These are phyloP conservation scores for Lepisosteus oculatus DNA, from an alignment of 2,113 vertebrate genomes.

Conservation along the genomic window DNA sequence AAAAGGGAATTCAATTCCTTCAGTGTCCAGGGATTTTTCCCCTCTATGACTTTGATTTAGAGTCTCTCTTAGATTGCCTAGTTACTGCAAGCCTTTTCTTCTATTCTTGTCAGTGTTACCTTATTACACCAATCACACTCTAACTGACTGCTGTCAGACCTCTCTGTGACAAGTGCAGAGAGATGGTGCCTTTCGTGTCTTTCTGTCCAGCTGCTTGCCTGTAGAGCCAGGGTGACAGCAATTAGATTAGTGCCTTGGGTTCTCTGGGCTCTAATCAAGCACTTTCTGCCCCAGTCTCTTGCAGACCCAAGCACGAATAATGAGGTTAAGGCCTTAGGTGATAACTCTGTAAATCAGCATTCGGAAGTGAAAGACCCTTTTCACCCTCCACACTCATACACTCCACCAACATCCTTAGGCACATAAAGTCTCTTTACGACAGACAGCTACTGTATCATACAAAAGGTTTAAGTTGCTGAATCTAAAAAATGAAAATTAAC, in stretches of 20 bases:
- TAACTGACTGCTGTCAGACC: not conserved
- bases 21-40: too few species aligned
- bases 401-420: not conserved
- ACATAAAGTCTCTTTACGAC: not conserved
- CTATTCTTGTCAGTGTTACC: not conserved
- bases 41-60: too few species aligned
- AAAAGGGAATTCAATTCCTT: too few species aligned
- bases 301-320: not conserved
- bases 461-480: too few species aligned
- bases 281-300: not conserved
- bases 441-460: not conserved
- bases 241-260: constrained; percentile 1
- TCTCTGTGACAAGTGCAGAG: not conserved
- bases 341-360: not conserved
- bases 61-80: not conserved
- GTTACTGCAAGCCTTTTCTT: not conserved
- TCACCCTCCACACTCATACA: too few species aligned
- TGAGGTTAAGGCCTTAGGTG: not conserved
- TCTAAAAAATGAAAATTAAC: too few species aligned
- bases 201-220: not conserved
- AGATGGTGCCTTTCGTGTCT: not conserved
- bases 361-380: not conserved
- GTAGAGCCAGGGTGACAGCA: not conserved
- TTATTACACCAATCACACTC: constrained; percentile 1
- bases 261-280: not conserved